Percentiles rank a stretch among this genome's conserved stretches.
Evolutionary conservation across 2,113 vertebrate genomes (phyloP).

Genomic region (Rhegmatorhina hoffmannsi): DNA sequence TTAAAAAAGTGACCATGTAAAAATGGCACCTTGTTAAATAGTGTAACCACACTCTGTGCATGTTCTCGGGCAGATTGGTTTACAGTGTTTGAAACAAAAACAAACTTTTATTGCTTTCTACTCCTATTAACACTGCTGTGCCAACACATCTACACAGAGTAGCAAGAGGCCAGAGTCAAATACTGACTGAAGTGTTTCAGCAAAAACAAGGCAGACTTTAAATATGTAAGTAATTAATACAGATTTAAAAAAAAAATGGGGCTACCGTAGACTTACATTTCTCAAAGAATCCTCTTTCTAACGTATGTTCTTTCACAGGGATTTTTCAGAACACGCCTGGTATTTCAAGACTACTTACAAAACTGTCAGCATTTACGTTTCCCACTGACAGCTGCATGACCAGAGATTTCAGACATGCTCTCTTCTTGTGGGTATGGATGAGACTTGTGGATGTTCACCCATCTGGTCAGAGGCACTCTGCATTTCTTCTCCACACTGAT

Average conservation of each 20-base stretch:
- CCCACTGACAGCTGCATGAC: fast-evolving
- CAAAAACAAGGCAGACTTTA: neutral
- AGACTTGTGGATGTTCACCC: neutral
- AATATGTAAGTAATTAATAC: neutral
- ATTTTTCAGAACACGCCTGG: neutral
- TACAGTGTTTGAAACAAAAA: conserved; percentile 42
- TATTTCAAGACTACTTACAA: neutral
- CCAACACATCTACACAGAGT: neutral
- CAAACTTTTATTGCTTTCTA: conserved; percentile 49
- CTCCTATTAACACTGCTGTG: conserved; percentile 1
- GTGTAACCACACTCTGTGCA: neutral
- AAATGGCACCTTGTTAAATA: conserved; percentile 61
- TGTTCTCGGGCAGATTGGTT: conserved; percentile 16
- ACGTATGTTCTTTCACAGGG: neutral
- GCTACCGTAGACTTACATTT: neutral
- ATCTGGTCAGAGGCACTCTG: neutral
- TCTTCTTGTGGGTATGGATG: neutral
- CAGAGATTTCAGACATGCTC: neutral
- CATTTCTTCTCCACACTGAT: neutral
- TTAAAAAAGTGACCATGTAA: conserved; percentile 41
- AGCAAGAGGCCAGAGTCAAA: neutral
- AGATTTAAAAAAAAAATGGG: neutral
- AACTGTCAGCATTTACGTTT: neutral
- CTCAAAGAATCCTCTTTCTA: neutral
- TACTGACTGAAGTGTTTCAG: neutral